Base-by-base conservation (phyloP, 2,888 invertebrate genomes). In the Sericinus montela region DNA sequence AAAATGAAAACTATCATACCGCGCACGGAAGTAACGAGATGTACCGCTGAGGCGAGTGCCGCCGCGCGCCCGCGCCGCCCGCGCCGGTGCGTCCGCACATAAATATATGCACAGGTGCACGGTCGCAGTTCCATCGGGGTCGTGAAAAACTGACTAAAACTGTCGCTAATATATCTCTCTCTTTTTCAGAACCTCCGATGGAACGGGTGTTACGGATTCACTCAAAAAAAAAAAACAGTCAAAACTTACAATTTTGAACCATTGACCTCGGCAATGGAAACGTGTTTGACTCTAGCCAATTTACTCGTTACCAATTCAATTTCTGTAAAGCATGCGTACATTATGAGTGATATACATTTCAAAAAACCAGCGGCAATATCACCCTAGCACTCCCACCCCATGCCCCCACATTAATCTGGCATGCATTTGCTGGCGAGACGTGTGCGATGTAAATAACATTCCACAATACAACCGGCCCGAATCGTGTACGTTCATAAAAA, bases 1-100 rank as follows among this genome's bases (percentile, higher is more conserved):
- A 89, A 90, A 89, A 89, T 89, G 88, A 86, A 90, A 89, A 89
- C 86, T 85, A 87, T 82, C 85, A 84, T 86, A 82, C 77, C 67
- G 77, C 82, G 81, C 84, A 80, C 83, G 81, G 78, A 79, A 77
- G 66, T 72, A 48, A 70, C 76, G 83, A 80, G 82, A 80, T 23
- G 34, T 34, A 40, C 34, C 44, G 37, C 38, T 48, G 32, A 48
- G 19, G 42, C 23, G 11, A 59, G 42, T 38, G 8, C 63, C 61
- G 61, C 52, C n/a, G n/a, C n/a, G n/a, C n/a, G n/a, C n/a, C n/a
- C n/a, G n/a, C n/a, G n/a, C n/a, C n/a, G n/a, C n/a, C n/a, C n/a
- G n/a, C n/a, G n/a, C n/a, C n/a, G n/a, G n/a, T n/a, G n/a, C n/a
- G n/a, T 13, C 32, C 32, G 10, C 11, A 11, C 32, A 11, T 11